These are phyloP conservation scores for Archilochus colubris DNA, from an alignment of 2,113 vertebrate genomes.

Conservation along the genomic window DNA sequence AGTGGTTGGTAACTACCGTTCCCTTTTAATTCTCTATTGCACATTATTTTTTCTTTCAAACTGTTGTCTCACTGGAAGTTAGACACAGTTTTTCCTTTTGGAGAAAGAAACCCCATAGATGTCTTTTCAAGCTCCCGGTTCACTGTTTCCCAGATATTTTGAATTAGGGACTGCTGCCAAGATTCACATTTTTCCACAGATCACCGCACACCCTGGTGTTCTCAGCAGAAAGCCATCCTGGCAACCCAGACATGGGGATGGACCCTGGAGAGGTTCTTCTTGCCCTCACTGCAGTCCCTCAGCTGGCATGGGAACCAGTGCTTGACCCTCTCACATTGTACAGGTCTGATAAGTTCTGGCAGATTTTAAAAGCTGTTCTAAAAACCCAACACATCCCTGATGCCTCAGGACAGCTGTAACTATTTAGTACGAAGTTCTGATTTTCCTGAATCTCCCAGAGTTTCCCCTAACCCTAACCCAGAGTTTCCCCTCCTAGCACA, in stretches of 20 bases:
- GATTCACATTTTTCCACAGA: constrained; percentile 31
- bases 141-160: constrained; percentile 30
- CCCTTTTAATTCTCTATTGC: background rate
- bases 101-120: constrained; percentile 7
- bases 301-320: rapidly evolving
- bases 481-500: background rate
- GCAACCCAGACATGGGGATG: background rate
- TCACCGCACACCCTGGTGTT: background rate
- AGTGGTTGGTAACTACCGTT: background rate
- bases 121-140: background rate
- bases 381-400: background rate
- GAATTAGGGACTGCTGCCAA: constrained; percentile 25
- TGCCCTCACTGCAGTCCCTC: background rate
- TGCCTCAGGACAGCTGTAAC: background rate
- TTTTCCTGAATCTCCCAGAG: background rate
- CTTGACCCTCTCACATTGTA: background rate
- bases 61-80: background rate
- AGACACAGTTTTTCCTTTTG: background rate
- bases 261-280: background rate
- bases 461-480: background rate
- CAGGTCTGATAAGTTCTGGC: background rate
- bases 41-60: background rate
- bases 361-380: background rate
- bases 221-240: background rate
- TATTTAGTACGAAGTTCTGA: background rate